Base-by-base conservation (phyloP, 2,797 vertebrate genomes). In the Pantherophis alleghaniensis region DNA sequence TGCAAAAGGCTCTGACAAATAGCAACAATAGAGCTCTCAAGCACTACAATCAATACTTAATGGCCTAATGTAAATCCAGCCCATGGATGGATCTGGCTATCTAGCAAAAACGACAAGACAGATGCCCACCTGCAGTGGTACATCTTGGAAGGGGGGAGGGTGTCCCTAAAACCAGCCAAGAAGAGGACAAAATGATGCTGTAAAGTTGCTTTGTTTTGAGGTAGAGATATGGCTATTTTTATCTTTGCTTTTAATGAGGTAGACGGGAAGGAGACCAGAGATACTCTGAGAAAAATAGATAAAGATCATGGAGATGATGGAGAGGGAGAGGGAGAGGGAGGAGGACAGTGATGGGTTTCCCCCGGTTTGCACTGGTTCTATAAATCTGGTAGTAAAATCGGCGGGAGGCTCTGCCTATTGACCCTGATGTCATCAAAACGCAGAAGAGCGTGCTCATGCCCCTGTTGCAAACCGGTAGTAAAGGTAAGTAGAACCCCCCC, bases 51-150 rank as follows among this genome's bases (percentile, higher is more conserved):
- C 95, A 96, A 94, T 96, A 95, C 94, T 93, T 96, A 96, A 96
- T 96, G 91, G 95, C 96, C 97, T 96, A 95, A 97, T 96, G 92
- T 95, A 97, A 97, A 95, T 96, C 91, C 90, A 94, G 88, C 56
- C 95, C 89, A 53, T 92, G 57, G 91, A 95, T 95, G 94, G 94
- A 96, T 95, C 94, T 51, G 93, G 90, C 92, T 96, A 56, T 94
- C 57, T 96, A 94, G 88, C 95, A 97, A 96, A 96, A 91, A 95
- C 79, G 42, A 92, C 86, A 93, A 97, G 94, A 96, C 94, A 94
- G 94, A 96, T 96, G 91, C 74, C 18, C 22, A 86, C 47, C 22
- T 91, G 57, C 61, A 95, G 95, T 95, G 96, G 56, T 93, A 87
- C 51, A 91, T 91, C 74, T 87, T 95, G 93, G 32, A 5, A 32